Percentiles rank a stretch among this genome's conserved stretches.
Evolutionary conservation across 30 jellyfish, hydroid and myxozoan genomes (phyloP).

Genomic region (Hydra vulgaris): DNA sequence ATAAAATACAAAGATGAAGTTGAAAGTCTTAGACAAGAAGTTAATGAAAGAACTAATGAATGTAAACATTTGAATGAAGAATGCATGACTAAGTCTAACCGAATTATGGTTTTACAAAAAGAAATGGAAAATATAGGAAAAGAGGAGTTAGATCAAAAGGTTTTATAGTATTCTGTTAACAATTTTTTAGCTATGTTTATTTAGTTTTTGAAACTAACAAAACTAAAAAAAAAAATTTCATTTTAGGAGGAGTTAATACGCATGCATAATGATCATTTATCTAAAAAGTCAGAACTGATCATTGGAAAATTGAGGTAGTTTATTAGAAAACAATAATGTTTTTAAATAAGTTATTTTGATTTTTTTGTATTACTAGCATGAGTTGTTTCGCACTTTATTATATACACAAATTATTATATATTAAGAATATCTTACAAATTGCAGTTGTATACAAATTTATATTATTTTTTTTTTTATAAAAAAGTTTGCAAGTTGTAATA

Average conservation of each 20-base stretch:
- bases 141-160: conserved; percentile 64
- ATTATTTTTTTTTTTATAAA: no score
- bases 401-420: no score
- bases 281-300: conserved; percentile 72
- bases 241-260: conserved; percentile 54
- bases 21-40: conserved; percentile 66
- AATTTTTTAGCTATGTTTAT: no score
- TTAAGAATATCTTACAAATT: no score
- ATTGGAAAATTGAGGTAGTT: conserved; percentile 51
- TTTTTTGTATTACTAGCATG: no score
- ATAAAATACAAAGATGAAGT: conserved; percentile 34
- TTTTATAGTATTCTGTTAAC: background rate
- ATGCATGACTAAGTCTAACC: conserved; percentile 30
- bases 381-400: no score
- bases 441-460: no score
- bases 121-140: conserved; percentile 47
- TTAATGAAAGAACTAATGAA: conserved; percentile 77
- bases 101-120: conserved; percentile 21
- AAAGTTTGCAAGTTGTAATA: no score
- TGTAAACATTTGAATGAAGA: conserved; percentile 64
- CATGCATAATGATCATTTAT: conserved; percentile 53
- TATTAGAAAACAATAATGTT: background rate
- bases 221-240: no score
- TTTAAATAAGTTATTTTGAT: no score
- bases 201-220: no score